Conservation (phyloP, 2,797 vertebrate genomes). For the Cercopithecus diana region DNA sequence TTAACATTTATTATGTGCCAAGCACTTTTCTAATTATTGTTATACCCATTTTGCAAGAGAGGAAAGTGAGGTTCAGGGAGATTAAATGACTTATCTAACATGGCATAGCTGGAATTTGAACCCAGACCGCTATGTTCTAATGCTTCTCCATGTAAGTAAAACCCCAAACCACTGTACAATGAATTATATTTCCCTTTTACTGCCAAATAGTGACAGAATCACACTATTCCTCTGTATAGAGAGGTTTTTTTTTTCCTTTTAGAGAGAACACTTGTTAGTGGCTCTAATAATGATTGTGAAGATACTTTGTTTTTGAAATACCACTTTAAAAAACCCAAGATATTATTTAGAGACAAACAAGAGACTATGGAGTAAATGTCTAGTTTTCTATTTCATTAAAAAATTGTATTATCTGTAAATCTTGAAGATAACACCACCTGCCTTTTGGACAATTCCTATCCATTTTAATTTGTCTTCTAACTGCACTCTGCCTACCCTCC, state of each 20-base stretch:
- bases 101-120: not conserved
- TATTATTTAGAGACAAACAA: conserved; percentile 30
- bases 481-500: accelerated
- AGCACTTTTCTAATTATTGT: not conserved
- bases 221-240: not conserved
- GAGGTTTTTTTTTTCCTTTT: not conserved
- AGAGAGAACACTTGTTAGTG: not conserved
- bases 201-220: not conserved
- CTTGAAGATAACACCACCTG: not conserved
- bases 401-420: not conserved
- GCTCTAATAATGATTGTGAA: not conserved
- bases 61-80: not conserved
- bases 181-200: not conserved
- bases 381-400: not conserved
- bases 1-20: not conserved
- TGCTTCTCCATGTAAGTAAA: not conserved
- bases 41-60: not conserved
- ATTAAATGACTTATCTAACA: not conserved
- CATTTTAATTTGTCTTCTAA: not conserved
- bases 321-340: not conserved
- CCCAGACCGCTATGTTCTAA: not conserved
- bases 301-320: conserved; percentile 9
- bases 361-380: not conserved
- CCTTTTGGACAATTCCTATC: not conserved
- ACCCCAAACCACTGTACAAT: not conserved